Evolutionary conservation across 2,113 vertebrate genomes (phyloP).

Genomic region (Neodontobutis hainanensis): DNA sequence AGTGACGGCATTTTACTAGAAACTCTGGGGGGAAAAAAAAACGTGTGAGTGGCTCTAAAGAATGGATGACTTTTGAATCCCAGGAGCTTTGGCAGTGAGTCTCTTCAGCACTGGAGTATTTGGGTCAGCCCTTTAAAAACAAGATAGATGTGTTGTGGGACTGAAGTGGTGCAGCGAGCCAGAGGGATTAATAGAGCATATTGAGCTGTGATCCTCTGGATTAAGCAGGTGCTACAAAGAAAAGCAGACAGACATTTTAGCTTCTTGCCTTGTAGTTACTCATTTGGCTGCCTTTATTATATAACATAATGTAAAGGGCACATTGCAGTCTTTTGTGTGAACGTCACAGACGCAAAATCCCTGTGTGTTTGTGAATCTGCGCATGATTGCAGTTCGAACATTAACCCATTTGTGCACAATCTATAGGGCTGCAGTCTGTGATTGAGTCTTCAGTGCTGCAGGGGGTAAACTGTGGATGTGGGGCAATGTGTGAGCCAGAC

Average conservation of each 20-base stretch:
- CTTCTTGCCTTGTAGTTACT: conserved; percentile 26
- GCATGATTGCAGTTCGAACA: conserved; percentile 54
- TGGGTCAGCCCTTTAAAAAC: conserved; percentile 73
- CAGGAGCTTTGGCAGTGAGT: conserved; percentile 64
- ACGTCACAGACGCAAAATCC: conserved; percentile 3
- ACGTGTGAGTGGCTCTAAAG: conserved; percentile 44
- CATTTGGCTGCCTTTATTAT: conserved; percentile 31
- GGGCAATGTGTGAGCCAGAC: conserved; percentile 76
- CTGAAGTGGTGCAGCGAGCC: conserved; percentile 54
- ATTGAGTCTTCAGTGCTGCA: conserved; percentile 46
- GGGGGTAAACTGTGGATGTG: conserved; percentile 47
- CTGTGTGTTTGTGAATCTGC: conserved; percentile 45
- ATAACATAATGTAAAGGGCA: conserved; percentile 9
- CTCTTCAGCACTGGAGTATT: conserved; percentile 68
- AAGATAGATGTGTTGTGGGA: conserved; percentile 57
- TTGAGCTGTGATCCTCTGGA: conserved; percentile 68
- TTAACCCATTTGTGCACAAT: conserved; percentile 61
- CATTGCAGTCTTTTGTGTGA: conserved; percentile 26
- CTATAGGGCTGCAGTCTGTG: conserved; percentile 44
- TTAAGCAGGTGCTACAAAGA: conserved; percentile 66
- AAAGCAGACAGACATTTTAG: conserved; percentile 37
- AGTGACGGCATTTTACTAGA: conserved; percentile 2
- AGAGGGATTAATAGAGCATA: conserved; percentile 72
- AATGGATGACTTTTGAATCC: conserved; percentile 64
- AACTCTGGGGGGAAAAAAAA: neutral